Percentiles rank a stretch among this genome's conserved stretches.
These are phyloP conservation scores for Tachycineta bicolor DNA, from an alignment of 2,113 vertebrate species.

Conservation along the genomic window DNA sequence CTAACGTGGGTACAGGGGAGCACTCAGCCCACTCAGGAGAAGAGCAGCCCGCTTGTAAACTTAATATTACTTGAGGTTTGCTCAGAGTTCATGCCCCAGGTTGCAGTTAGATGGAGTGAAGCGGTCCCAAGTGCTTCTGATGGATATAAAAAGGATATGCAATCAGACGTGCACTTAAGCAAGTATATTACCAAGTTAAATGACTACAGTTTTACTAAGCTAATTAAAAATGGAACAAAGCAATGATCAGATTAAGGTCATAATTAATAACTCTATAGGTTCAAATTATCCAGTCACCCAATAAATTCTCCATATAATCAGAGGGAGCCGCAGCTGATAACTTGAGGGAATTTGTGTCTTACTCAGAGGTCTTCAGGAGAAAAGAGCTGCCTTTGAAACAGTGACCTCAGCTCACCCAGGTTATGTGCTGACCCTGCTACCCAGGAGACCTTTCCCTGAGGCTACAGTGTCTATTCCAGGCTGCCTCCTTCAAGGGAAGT, in stretches of 20 bases:
- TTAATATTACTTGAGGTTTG: background rate
- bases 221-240: constrained; percentile 69
- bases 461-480: background rate
- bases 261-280: constrained; percentile 61
- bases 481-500: background rate
- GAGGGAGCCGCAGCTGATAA: background rate
- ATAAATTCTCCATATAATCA: constrained; percentile 20
- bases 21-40: background rate
- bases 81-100: constrained; percentile 23
- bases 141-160: constrained; percentile 36
- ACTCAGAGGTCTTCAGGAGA: background rate
- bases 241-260: constrained; percentile 58
- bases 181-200: constrained; percentile 40
- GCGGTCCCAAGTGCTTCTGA: background rate
- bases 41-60: background rate
- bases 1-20: background rate
- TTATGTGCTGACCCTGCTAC: fast-evolving
- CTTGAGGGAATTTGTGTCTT: background rate
- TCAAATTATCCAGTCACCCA: constrained; percentile 42
- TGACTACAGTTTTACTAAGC: constrained; percentile 45
- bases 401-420: background rate
- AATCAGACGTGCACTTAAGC: constrained; percentile 40
- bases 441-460: background rate
- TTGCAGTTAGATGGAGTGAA: background rate
- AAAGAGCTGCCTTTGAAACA: background rate